Percentiles rank a stretch among this genome's conserved stretches.
Conservation (phyloP, 2,113 vertebrate species). For the Corynorhinus townsendii region DNA sequence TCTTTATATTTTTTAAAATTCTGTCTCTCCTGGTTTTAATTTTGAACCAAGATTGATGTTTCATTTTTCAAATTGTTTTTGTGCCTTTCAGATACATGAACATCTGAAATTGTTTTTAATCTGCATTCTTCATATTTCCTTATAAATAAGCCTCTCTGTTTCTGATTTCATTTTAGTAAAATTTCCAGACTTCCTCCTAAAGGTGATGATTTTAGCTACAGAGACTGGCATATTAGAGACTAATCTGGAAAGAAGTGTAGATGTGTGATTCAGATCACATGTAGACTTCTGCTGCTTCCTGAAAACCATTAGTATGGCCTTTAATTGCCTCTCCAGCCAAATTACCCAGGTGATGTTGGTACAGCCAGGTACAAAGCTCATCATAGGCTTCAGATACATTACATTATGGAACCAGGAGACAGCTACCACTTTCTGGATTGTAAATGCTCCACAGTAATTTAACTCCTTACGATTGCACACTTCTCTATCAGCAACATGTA, state of each 20-base stretch:
- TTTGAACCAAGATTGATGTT: constrained; percentile 22
- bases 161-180: constrained; percentile 28
- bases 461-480: background rate
- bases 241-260: constrained; percentile 14
- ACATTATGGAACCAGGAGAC: background rate
- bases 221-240: background rate
- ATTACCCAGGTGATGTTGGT: background rate
- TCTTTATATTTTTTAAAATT: background rate
- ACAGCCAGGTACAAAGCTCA: background rate
- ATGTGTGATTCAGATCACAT: background rate
- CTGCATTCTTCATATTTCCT: constrained; percentile 6
- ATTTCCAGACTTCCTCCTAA: constrained; percentile 19
- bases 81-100: background rate
- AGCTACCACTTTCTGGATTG: background rate
- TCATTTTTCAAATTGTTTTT: background rate
- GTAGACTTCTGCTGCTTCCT: background rate
- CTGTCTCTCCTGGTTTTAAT: constrained; percentile 8
- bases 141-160: background rate
- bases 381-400: background rate
- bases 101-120: constrained; percentile 2
- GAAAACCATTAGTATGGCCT: background rate
- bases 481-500: background rate
- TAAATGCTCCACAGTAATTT: background rate
- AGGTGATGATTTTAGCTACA: constrained; percentile 22
- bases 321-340: background rate